phyloP scores from a whole-genome alignment of 2,888 invertebrate species.

The Heteropelma amictum region DNA sequence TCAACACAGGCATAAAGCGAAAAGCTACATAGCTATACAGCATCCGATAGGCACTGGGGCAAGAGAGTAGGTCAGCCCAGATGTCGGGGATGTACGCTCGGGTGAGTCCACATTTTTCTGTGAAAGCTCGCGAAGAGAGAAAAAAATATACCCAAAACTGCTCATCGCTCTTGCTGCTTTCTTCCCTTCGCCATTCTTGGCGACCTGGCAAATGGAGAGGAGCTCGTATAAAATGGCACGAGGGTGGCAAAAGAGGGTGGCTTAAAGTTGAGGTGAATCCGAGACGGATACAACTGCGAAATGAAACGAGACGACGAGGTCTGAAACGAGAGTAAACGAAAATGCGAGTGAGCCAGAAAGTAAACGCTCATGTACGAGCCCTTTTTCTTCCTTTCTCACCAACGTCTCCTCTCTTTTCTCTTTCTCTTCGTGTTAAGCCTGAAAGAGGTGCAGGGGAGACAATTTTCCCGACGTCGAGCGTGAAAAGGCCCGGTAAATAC shows the following conservation, averaged over 20 bases:
- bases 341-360: slow-evolving; percentile 35
- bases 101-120: slow-evolving; percentile 60
- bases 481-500: slow-evolving; percentile 62
- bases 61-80: slow-evolving; percentile 55
- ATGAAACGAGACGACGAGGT: slow-evolving; percentile 31
- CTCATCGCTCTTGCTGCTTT: slow-evolving; percentile 33
- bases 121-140: slow-evolving; percentile 59
- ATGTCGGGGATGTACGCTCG: slow-evolving; percentile 64
- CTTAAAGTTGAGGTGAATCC: slow-evolving; percentile 13
- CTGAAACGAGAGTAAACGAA: slow-evolving; percentile 25
- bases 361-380: slow-evolving; percentile 17
- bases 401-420: neutral
- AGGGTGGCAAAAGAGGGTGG: slow-evolving; percentile 20
- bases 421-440: neutral
- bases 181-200: slow-evolving; percentile 25
- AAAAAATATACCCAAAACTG: slow-evolving; percentile 37
- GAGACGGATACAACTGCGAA: neutral
- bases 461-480: slow-evolving; percentile 58
- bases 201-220: slow-evolving; percentile 43
- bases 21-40: neutral
- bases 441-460: slow-evolving; percentile 35
- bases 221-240: slow-evolving; percentile 25
- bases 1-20: neutral
- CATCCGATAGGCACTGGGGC: slow-evolving; percentile 20
- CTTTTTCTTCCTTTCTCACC: neutral